phyloP scores from a whole-genome alignment of 2,797 vertebrate genomes.

The Amphiprion clarkii region DNA sequence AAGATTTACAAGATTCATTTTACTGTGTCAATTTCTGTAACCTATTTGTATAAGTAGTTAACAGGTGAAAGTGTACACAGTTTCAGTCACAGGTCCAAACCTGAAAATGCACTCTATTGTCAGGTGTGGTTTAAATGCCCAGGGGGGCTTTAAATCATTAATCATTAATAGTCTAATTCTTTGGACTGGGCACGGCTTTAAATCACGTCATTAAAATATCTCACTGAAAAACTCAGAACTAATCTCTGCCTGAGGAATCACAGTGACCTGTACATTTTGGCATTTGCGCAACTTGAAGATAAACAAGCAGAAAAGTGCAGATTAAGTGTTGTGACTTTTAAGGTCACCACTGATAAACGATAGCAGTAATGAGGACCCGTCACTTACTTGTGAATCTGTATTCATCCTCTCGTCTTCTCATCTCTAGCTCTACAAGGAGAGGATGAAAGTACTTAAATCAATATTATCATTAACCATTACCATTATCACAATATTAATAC shows the following conservation, averaged over 20 bases:
- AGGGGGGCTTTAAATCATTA: not conserved
- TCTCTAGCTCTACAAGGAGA: constrained; percentile 97
- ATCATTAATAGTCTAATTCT: not conserved
- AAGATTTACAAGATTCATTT: constrained; percentile 10
- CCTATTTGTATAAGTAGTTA: not conserved
- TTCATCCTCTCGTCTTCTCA: constrained; percentile 99
- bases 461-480: constrained; percentile 67
- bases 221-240: constrained; percentile 2
- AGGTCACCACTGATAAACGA: constrained; percentile 21
- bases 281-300: constrained; percentile 79
- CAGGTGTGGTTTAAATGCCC: not conserved
- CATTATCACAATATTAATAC: constrained; percentile 51
- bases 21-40: not conserved
- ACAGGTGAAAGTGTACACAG: not conserved
- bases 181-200: not conserved
- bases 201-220: not conserved
- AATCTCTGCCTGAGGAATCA: not conserved
- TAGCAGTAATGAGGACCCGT: constrained; percentile 74
- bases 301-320: constrained; percentile 25
- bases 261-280: constrained; percentile 74
- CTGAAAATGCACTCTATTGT: not conserved
- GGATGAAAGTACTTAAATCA: constrained; percentile 87
- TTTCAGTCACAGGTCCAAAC: not conserved
- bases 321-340: constrained; percentile 33
- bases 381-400: constrained; percentile 99